Percentiles rank a stretch among this genome's conserved stretches.
Evolutionary conservation across 2,113 vertebrate species (phyloP).

Genomic region (Myiozetetes cayanensis): DNA sequence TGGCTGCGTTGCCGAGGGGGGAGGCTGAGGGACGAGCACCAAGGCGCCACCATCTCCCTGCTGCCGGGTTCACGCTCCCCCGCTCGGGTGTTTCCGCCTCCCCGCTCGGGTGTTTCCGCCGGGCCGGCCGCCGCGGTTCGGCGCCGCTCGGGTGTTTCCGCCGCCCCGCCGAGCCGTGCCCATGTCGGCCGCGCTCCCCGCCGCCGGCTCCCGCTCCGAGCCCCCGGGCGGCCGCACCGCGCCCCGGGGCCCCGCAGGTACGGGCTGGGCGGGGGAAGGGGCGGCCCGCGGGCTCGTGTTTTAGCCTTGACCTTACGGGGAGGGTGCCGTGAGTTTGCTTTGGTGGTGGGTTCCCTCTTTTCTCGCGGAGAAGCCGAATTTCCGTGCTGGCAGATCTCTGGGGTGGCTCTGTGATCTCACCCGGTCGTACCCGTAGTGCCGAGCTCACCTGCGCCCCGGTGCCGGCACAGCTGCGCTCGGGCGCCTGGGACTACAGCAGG

Average conservation of each 20-base stretch:
- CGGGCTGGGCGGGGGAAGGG: too few species aligned
- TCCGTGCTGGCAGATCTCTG: not conserved
- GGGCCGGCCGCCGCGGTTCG: not conserved
- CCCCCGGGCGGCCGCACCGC: not conserved
- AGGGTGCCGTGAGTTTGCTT: not conserved
- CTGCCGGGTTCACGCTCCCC: rapidly evolving
- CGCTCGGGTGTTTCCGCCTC: not conserved
- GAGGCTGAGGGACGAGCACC: not conserved
- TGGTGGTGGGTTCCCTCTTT: not conserved
- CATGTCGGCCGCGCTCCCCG: constrained; percentile 57
- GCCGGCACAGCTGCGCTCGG: not conserved
- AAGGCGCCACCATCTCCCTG: not conserved
- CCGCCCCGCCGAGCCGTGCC: constrained; percentile 1
- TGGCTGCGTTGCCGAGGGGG: not conserved
- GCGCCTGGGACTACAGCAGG: rapidly evolving
- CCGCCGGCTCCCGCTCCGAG: not conserved
- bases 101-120: not conserved
- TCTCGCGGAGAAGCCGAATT: not conserved
- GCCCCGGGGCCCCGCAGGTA: not conserved
- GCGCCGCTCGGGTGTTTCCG: not conserved
- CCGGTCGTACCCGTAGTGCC: not conserved
- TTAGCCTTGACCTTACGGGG: not conserved
- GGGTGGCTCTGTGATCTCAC: not conserved
- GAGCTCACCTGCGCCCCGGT: not conserved
- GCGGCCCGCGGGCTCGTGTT: too few species aligned